Percentiles rank a stretch among this genome's conserved stretches.
Conservation (phyloP, 2,797 vertebrate species). For the Sebastes matsubarae region DNA sequence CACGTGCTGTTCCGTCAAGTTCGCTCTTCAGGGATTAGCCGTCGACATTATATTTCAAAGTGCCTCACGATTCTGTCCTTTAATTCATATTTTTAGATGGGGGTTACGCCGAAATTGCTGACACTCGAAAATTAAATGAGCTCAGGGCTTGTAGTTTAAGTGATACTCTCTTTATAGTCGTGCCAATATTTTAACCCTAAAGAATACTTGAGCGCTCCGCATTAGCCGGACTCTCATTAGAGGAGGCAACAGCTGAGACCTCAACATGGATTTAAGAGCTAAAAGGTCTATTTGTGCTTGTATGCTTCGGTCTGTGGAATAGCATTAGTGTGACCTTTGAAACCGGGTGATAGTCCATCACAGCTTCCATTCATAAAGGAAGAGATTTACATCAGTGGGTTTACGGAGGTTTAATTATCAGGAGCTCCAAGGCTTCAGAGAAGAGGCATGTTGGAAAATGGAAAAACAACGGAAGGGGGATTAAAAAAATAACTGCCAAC, state of each 20-base stretch:
- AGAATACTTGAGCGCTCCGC: slow-evolving; percentile 15
- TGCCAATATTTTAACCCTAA: slow-evolving; percentile 44
- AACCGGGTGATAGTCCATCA: slow-evolving; percentile 9
- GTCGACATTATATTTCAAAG: slow-evolving; percentile 26
- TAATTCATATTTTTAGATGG: slow-evolving; percentile 67
- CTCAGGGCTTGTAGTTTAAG: slow-evolving; percentile 23
- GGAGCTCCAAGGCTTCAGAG: not conserved
- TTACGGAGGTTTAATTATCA: slow-evolving; percentile 22
- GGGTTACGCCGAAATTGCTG: slow-evolving; percentile 34
- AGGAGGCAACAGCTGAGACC: slow-evolving; percentile 59
- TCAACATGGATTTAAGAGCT: slow-evolving; percentile 49
- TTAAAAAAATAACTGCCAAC: not conserved
- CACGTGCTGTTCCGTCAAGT: slow-evolving; percentile 56
- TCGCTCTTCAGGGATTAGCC: slow-evolving; percentile 64
- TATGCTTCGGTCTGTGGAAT: slow-evolving; percentile 14
- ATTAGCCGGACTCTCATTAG: slow-evolving; percentile 41
- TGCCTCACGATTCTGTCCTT: slow-evolving; percentile 21
- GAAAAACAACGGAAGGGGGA: slow-evolving; percentile 1
- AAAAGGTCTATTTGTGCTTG: slow-evolving; percentile 49
- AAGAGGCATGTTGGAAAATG: not conserved
- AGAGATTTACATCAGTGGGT: slow-evolving; percentile 22
- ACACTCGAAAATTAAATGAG: slow-evolving; percentile 35
- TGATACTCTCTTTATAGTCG: slow-evolving; percentile 48
- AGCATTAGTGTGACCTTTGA: slow-evolving; percentile 37
- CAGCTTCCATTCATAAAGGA: slow-evolving; percentile 45